Evolutionary conservation across 1,140 invertebrate genomes (phyloP).

Genomic region (Papilio xuthus): DNA sequence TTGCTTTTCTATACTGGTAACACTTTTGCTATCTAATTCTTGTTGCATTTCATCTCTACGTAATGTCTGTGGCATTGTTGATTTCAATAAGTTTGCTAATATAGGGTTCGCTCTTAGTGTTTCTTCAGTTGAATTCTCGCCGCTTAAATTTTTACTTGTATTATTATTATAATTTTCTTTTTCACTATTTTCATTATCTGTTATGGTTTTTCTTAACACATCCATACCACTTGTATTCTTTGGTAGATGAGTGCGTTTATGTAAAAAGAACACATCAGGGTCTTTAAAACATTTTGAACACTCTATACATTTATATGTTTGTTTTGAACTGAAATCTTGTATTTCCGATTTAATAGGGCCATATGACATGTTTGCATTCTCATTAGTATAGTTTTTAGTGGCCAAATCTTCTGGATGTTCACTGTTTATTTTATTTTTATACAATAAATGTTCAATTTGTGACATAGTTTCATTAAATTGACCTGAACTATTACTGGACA

Average conservation of each 20-base stretch:
- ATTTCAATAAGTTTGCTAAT: conserved; percentile 61
- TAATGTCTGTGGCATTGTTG: conserved; percentile 38
- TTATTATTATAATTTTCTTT: conserved; percentile 48
- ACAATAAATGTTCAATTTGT: conserved; percentile 39
- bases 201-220: conserved; percentile 17
- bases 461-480: conserved; percentile 36
- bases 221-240: conserved; percentile 4
- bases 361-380: not conserved
- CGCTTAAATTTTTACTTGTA: conserved; percentile 31
- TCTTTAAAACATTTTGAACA: conserved; percentile 75
- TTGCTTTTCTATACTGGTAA: conserved; percentile 62
- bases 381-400: conserved; percentile 17
- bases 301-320: conserved; percentile 63
- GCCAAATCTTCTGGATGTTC: conserved; percentile 39
- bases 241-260: conserved; percentile 58
- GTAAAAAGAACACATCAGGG: conserved; percentile 69
- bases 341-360: conserved; percentile 9
- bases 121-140: conserved; percentile 48
- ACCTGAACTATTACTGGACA: conserved; percentile 31
- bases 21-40: conserved; percentile 50
- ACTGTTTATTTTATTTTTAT: conserved; percentile 32
- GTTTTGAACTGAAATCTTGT: conserved; percentile 31
- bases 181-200: conserved; percentile 40
- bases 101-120: conserved; percentile 70
- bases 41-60: conserved; percentile 38